Conservation (phyloP, 1,140 invertebrate species). For the Cydia splendana region DNA sequence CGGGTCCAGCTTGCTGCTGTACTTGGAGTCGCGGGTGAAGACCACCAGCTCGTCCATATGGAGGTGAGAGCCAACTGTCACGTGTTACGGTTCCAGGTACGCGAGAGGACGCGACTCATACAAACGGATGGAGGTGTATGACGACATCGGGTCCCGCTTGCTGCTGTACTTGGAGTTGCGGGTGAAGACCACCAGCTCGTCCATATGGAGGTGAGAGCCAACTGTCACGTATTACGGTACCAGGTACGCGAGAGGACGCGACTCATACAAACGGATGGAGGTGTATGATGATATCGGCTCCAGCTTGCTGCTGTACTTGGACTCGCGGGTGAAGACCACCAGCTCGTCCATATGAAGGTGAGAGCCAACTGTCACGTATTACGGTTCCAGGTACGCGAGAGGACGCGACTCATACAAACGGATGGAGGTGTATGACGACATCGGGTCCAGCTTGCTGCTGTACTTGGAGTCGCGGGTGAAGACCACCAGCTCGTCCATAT, state of each 20-base stretch:
- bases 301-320: constrained; percentile 51
- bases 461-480: constrained; percentile 54
- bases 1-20: constrained; percentile 52
- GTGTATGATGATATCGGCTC: constrained; percentile 61
- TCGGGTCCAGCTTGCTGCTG: constrained; percentile 53
- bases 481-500: constrained; percentile 49
- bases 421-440: constrained; percentile 55
- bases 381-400: constrained; percentile 47
- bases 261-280: constrained; percentile 50
- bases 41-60: constrained; percentile 52
- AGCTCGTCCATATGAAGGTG: constrained; percentile 60
- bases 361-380: constrained; percentile 24
- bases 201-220: constrained; percentile 56
- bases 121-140: constrained; percentile 46
- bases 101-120: constrained; percentile 33
- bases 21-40: constrained; percentile 54
- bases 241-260: constrained; percentile 51
- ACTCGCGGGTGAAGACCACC: constrained; percentile 50
- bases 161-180: constrained; percentile 52
- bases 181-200: constrained; percentile 49
- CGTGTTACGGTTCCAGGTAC: constrained; percentile 42
- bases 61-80: constrained; percentile 47
- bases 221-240: constrained; percentile 26
- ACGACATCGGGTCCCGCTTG: constrained; percentile 57
- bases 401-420: not conserved